Base-by-base conservation (phyloP, 2,797 vertebrate genomes). In the Geotrypetes seraphini region DNA sequence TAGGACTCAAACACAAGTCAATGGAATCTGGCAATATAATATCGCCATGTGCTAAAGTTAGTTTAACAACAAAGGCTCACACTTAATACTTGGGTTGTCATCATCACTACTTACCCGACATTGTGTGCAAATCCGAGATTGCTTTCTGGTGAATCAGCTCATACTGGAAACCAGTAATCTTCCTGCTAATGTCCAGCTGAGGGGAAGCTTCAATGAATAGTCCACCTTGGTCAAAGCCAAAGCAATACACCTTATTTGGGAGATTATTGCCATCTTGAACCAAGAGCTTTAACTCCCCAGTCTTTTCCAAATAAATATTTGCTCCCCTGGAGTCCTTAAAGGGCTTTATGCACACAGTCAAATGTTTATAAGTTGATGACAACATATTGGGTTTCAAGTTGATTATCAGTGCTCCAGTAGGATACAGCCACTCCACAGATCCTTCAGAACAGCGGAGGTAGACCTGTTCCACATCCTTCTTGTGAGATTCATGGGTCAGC, bases 391-490 rank as follows among this genome's bases (percentile, higher is more conserved):
- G 88, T 3, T 92, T 66, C 31, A 99, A 81, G 79, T 99, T 97
- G 72, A 98, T 79, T 3, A 96, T 95, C 75, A 99, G 85, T 1
- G 96, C 96, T 8, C 96, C 96, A 0, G 90, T 97, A 8, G 96
- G 96, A 63, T 99, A 99, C 50, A 97, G 79, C 96, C 96, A 99
- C 64, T 98, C 89, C 60, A 99, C 83, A 0, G 82, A 74, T 6
- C 96, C 96, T 31, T 92, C 86, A 0, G 92, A 86, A 47, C 96
- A 99, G 33, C 96, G 91, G 38, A 99, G 79, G 70, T 99, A 99
- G 58, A 99, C 92, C 84, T 99, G 96, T 52, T 97, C 93, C 49
- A 99, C 94, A 29, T 99, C 96, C 69, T 93, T 85, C 56, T 82
- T 65, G 70, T 95, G 93, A 17, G 85, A 81, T 64, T 97, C 92